Evolutionary conservation across 2,888 invertebrate genomes (phyloP).

Genomic region (Dryobotodes eremita): DNA sequence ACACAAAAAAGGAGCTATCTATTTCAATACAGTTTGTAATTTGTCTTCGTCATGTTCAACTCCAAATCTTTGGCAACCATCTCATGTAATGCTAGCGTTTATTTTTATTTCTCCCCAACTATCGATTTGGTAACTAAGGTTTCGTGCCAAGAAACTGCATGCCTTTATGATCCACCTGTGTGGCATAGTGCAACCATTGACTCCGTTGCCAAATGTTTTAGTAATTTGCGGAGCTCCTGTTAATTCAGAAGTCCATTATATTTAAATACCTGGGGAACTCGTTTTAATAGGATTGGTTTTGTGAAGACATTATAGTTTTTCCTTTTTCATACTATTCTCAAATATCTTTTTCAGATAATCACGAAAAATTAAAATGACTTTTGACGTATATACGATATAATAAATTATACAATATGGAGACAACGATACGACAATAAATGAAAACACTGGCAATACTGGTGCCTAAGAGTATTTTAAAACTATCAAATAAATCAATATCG

Average conservation of each 20-base stretch:
- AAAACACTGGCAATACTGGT: too few species aligned
- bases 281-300: background rate
- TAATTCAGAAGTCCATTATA: constrained; percentile 1
- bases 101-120: constrained; percentile 25
- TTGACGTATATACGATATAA: too few species aligned
- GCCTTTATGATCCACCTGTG: constrained; percentile 34
- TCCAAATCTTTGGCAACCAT: constrained; percentile 25
- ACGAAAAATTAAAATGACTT: too few species aligned
- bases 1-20: constrained; percentile 38
- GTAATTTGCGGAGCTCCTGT: constrained; percentile 4
- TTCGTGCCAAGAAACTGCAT: constrained; percentile 41
- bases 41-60: constrained; percentile 72
- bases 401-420: too few species aligned
- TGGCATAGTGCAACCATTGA: background rate
- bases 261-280: background rate
- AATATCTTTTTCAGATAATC: too few species aligned
- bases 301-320: too few species aligned
- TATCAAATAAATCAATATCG: too few species aligned
- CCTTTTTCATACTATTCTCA: too few species aligned
- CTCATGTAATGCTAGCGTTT: constrained; percentile 13
- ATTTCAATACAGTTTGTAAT: constrained; percentile 78
- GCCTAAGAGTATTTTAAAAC: too few species aligned
- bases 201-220: constrained; percentile 29
- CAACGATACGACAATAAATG: too few species aligned
- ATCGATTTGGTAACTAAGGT: constrained; percentile 31